Evolutionary conservation across 2,797 vertebrate genomes (phyloP).

Genomic region (Leuciscus waleckii): DNA sequence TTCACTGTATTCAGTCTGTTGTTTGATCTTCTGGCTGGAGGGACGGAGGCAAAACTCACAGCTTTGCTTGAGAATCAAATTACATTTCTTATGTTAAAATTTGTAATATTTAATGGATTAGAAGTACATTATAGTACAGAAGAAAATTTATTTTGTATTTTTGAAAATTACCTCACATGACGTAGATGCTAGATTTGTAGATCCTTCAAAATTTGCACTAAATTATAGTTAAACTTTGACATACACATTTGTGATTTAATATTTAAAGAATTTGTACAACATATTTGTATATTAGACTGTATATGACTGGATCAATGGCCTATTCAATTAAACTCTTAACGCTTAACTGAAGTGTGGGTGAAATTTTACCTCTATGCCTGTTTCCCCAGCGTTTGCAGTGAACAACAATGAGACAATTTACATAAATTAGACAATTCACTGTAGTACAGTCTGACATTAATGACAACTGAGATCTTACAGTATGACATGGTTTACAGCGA

Average conservation of each 20-base stretch:
- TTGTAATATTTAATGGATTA: neutral
- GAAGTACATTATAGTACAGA: neutral
- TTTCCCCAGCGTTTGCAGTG: neutral
- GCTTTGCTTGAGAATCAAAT: too few species aligned
- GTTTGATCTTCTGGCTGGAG: too few species aligned
- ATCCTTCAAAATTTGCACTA: neutral
- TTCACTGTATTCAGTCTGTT: too few species aligned
- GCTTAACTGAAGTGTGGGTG: neutral
- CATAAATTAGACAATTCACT: neutral
- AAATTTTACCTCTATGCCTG: conserved; percentile 6
- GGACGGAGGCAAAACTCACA: too few species aligned
- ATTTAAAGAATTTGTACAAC: neutral
- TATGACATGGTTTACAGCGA: too few species aligned
- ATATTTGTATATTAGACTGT: neutral
- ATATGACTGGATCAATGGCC: neutral
- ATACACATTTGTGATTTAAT: neutral
- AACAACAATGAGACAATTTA: neutral
- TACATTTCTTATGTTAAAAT: too few species aligned
- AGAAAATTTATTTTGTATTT: neutral
- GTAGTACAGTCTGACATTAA: neutral
- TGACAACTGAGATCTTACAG: too few species aligned
- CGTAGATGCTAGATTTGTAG: neutral
- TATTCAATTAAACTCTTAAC: neutral
- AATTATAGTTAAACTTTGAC: neutral
- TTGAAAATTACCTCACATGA: neutral